Conservation (phyloP, 2,888 invertebrate species). For the Agonopterix arenella region DNA sequence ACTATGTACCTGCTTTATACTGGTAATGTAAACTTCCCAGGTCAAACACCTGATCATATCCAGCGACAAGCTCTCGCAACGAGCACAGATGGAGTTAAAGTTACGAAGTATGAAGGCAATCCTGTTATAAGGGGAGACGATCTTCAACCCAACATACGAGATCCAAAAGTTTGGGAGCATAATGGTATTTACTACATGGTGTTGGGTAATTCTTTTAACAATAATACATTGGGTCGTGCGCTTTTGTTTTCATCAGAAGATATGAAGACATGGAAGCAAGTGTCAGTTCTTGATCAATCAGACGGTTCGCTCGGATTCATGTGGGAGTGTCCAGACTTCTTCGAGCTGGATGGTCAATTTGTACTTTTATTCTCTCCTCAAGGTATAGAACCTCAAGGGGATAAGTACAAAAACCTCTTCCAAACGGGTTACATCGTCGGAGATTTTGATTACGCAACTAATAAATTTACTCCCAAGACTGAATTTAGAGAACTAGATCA, state of each 20-base stretch:
- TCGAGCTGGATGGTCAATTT: conserved; percentile 45
- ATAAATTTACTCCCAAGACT: conserved; percentile 32
- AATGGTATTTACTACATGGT: conserved; percentile 54
- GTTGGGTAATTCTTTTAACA: conserved; percentile 52
- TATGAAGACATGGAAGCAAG: conserved; percentile 40
- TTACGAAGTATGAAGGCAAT: conserved; percentile 45
- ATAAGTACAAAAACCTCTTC: conserved; percentile 48
- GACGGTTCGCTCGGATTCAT: conserved; percentile 52
- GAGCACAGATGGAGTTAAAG: conserved; percentile 45
- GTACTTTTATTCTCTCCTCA: conserved; percentile 63
- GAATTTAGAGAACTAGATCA: conserved; percentile 48
- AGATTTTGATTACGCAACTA: conserved; percentile 42
- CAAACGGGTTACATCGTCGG: conserved; percentile 66
- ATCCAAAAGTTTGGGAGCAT: conserved; percentile 68
- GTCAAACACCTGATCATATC: conserved; percentile 33
- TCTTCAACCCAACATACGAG: conserved; percentile 56
- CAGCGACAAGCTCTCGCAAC: conserved; percentile 49
- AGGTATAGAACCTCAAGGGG: conserved; percentile 46
- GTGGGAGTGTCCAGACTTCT: conserved; percentile 74
- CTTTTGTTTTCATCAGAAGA: conserved; percentile 52
- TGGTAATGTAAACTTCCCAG: conserved; percentile 43
- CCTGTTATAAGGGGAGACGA: conserved; percentile 44
- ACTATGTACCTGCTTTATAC: conserved; percentile 56
- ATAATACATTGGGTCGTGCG: conserved; percentile 39
- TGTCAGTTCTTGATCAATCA: conserved; percentile 39